Base-by-base conservation (phyloP, 2,113 vertebrate species). In the Sus scrofa region DNA sequence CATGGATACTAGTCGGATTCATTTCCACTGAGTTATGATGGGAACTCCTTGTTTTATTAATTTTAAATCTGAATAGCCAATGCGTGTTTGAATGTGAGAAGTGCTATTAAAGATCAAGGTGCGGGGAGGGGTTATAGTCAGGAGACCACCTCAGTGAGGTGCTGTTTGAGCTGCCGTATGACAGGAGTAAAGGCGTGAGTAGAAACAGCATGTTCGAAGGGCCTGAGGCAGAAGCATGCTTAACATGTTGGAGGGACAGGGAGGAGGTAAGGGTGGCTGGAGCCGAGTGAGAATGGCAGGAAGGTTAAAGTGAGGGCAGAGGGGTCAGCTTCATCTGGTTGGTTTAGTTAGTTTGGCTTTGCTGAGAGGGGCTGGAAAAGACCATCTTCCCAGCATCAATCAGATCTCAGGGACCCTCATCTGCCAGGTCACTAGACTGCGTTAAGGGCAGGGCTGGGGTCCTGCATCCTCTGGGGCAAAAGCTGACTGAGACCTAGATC, bases 11-110 rank as follows among this genome's bases (percentile, higher is more conserved):
- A 44, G 44, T 44, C 44, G 44, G 44, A 44, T 44, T 44, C 44
- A 8, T 44, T 44, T 44, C 44, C 44, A 44, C 44, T 44, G 44
- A 44, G 44, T 44, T 8, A 44, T 44, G 44, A 44, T 8, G 44
- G 44, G 44, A 44, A 44, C 44, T 44, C 44, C 44, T 44, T 44
- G 44, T 44, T 71, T 82, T 34, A 44, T 85, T 95, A 62, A 65
- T 50, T 68, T 88, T 91, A 65, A 75, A 78, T 94, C 30, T 67
- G 54, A 82, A 84, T 34, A 52, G 68, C 15, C 52, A 95, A 78
- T 8, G 14, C 50, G 3, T 67, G 24, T 84, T 88, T 94, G 60
- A 70, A 83, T 60, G 26, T 58, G 32, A 79, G 68, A n/a, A 56
- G 74, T n/a, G 2, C 52, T 67, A 67, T 94, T 14, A 32, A n/a